Base-by-base conservation (phyloP, 1,140 invertebrate species). In the Helicorthomorpha holstii region DNA sequence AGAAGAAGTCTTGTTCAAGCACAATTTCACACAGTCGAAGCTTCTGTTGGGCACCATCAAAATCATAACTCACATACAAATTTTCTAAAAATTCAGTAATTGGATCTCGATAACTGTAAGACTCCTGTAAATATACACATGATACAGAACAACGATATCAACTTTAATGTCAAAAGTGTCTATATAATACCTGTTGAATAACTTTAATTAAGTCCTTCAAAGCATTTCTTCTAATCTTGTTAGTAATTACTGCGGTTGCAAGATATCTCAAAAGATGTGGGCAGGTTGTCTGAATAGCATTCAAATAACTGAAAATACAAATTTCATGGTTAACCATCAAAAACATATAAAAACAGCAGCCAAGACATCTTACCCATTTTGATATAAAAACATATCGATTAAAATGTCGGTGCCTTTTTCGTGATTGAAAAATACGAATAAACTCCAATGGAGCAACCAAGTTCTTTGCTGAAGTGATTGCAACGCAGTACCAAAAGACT, bases 401-500 rank as follows among this genome's bases (percentile, higher is more conserved):
- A 99, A 90, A 3, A 95, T 75, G 65, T 97, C 93, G 51, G 88
- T 74, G 22, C 93, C 93, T 71, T 97, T 94, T 0, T 84, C 79
- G 64, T 97, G 92, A 70, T 98, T 98, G 73, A 98, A 98, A 69
- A 96, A 99, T 0, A 99, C 90, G 72, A 98, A 96, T 16, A 99
- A 75, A 59, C 89, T 90, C 96, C 96, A 99, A 69, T 99, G 96
- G 59, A 99, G 91, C 0, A 99, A 75, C 96, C 96, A 99, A 1
- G 94, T 97, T 42, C 96, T 76, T 66, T 98, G 94, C 67, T 98
- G 94, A n/a, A 99, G 71, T 16, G 74, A 78, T 65, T 98, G 87
- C 54, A 97, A 77, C 49, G 89, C 79, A 61, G 80, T 81, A 7
- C 74, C 73, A 62, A 82, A 81, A 23, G 82, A 61, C 56, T 71